Percentiles rank a stretch among this genome's conserved stretches.
These are phyloP conservation scores for Ericerus pela DNA, from an alignment of 1,140 invertebrate species.

Conservation along the genomic window DNA sequence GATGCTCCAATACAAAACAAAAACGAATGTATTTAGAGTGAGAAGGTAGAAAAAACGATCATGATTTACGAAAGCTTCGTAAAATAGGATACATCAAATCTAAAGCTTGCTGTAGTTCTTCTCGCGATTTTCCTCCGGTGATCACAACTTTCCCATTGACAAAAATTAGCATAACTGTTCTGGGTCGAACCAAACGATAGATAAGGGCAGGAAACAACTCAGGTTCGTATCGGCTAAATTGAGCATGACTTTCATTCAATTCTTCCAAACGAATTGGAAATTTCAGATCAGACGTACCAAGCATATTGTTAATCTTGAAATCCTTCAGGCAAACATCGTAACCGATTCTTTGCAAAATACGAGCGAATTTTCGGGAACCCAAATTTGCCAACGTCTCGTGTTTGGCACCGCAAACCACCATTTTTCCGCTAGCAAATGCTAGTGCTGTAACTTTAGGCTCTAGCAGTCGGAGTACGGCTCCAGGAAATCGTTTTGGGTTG, in stretches of 20 bases:
- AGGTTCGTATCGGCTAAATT: slow-evolving; percentile 88
- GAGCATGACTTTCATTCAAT: slow-evolving; percentile 80
- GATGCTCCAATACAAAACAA: no score
- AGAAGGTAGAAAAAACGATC: background rate
- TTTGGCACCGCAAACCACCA: slow-evolving; percentile 95
- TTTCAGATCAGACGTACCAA: slow-evolving; percentile 92
- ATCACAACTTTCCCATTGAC: slow-evolving; percentile 95
- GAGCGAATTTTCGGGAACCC: slow-evolving; percentile 90
- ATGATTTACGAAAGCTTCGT: background rate
- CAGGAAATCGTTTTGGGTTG: slow-evolving; percentile 94
- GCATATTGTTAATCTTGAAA: slow-evolving; percentile 99
- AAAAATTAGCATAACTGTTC: slow-evolving; percentile 91
- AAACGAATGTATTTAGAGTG: no score
- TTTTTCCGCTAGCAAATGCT: slow-evolving; percentile 96
- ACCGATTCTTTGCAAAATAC: slow-evolving; percentile 91
- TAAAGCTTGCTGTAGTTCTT: slow-evolving; percentile 7
- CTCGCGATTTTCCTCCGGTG: slow-evolving; percentile 41
- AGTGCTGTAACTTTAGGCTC: slow-evolving; percentile 92
- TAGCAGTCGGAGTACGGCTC: slow-evolving; percentile 94
- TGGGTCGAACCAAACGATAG: slow-evolving; percentile 91
- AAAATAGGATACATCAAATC: slow-evolving; percentile 10
- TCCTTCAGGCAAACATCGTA: slow-evolving; percentile 36
- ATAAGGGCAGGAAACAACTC: slow-evolving; percentile 93
- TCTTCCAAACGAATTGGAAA: slow-evolving; percentile 96
- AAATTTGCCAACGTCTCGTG: slow-evolving; percentile 86